Evolutionary conservation across 2,113 vertebrate genomes (phyloP), one percentile per base, ranked within the genome.

Genomic region (Tetrax tetrax): DNA sequence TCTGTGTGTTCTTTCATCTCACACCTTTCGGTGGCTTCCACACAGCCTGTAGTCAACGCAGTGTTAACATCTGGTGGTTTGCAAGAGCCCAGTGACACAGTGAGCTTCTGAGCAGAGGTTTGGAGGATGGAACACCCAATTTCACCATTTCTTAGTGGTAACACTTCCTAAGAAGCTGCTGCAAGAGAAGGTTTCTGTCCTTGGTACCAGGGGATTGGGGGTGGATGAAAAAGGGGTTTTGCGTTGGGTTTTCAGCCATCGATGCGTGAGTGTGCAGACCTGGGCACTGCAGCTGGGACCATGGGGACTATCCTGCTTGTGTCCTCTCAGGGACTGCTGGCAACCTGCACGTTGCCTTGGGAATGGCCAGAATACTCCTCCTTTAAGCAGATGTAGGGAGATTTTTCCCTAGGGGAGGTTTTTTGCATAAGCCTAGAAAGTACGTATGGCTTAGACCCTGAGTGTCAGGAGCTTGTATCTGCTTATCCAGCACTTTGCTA

Each of bases 231-330:
- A 43, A 50, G 4, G 21, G 6, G 7, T 15, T 64, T 63, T 60
- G 28, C 0, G 1, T 8, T 63, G 53, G 7, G 16, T 47, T 81
- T 84, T 71, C 3, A 6, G 21, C 8, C 9, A 7, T 17, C 15
- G 28, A 7, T 2, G 2, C 6, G 20, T 48, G n/a, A 41, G 6
- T 16, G 4, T n/a, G 19, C 8, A 14, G 37, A 60, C 9, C 23
- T 54, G n/a, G 54, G 28, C 72, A 47, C 10, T 2, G 8, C n/a
- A 68, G 12, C 18, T 1, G 3, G 23, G 27, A 50, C 29, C 1
- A 0, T 14, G n/a, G 51, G 14, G 35, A 21, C 47, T 2, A 12
- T 22, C 20, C 66, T 24, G 25, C 61, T 50, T 20, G 43, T 19
- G 19, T 54, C 29, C 22, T 75, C 9, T 41, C 22, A 14, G 4